Conservation (phyloP, 2,888 invertebrate genomes). For the Pachliopta kotzebuea region DNA sequence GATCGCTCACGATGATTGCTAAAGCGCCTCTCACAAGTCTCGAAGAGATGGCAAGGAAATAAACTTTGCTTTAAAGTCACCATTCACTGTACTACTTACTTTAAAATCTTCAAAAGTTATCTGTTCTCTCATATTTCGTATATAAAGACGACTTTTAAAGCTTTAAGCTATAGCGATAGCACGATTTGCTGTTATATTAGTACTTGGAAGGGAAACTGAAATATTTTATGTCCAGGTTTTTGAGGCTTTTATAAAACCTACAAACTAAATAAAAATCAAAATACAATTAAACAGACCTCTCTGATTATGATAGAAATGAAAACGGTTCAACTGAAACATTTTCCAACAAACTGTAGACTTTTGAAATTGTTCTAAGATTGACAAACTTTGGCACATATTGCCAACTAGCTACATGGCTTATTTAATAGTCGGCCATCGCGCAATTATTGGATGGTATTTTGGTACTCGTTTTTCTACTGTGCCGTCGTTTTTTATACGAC, state of each 20-base stretch:
- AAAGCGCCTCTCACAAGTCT: slow-evolving; percentile 67
- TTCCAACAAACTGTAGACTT: slow-evolving; percentile 15
- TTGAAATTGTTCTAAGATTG: slow-evolving; percentile 9
- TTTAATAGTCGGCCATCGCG: slow-evolving; percentile 34
- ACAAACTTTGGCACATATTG: slow-evolving; percentile 27
- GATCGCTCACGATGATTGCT: slow-evolving; percentile 69
- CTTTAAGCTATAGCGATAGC: slow-evolving; percentile 30
- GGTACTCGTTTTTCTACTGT: slow-evolving; percentile 74
- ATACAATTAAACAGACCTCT: background rate
- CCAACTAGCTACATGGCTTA: slow-evolving; percentile 20
- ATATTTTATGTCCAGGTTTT: too few species aligned
- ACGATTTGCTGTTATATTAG: slow-evolving; percentile 19
- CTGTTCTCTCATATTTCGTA: background rate
- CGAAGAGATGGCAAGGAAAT: slow-evolving; percentile 61
- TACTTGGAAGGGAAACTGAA: background rate
- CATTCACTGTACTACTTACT: slow-evolving; percentile 1
- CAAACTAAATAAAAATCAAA: background rate
- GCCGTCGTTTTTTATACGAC: slow-evolving; percentile 59
- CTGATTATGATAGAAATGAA: slow-evolving; percentile 2
- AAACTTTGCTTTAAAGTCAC: slow-evolving; percentile 34
- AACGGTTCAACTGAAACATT: slow-evolving; percentile 2
- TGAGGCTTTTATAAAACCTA: background rate
- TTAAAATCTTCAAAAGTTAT: slow-evolving; percentile 5
- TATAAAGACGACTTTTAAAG: slow-evolving; percentile 8
- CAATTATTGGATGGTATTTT: slow-evolving; percentile 65